Percentiles rank a stretch among this genome's conserved stretches.
phyloP scores from a whole-genome alignment of 2,888 invertebrate genomes.

The Agrochola circellaris region DNA sequence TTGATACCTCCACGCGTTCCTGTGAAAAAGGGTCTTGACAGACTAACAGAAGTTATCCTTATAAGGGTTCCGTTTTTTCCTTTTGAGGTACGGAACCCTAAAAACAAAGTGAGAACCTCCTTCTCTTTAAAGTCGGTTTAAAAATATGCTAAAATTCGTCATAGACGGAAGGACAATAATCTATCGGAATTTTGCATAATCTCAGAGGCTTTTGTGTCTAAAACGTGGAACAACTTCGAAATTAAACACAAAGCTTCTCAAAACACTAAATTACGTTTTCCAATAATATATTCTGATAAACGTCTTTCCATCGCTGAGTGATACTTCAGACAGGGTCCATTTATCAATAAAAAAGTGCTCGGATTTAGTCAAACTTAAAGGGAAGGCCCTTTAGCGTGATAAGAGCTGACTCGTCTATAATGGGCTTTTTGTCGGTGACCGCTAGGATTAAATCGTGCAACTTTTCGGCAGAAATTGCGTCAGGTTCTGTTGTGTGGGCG shows the following conservation, averaged over 20 bases:
- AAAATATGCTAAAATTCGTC: conserved; percentile 13
- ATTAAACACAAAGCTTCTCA: conserved; percentile 18
- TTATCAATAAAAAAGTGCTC: conserved; percentile 78
- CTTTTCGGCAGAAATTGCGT: conserved; percentile 79
- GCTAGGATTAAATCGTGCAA: conserved; percentile 83
- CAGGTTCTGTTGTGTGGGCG: conserved; percentile 52
- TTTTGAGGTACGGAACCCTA: too few species aligned
- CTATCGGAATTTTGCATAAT: conserved; percentile 39
- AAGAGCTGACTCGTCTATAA: conserved; percentile 81
- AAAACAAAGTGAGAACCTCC: neutral
- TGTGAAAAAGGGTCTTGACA: too few species aligned
- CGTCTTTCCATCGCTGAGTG: conserved; percentile 71
- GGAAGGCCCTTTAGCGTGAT: conserved; percentile 84
- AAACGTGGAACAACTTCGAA: conserved; percentile 36
- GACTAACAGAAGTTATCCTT: too few species aligned
- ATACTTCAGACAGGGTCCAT: conserved; percentile 73
- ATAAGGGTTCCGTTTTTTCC: too few species aligned
- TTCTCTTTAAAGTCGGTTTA: neutral
- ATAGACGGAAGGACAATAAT: conserved; percentile 19
- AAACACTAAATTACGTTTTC: conserved; percentile 56
- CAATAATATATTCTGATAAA: conserved; percentile 71
- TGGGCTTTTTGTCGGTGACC: conserved; percentile 83
- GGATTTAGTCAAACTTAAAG: conserved; percentile 84
- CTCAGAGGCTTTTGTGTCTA: conserved; percentile 4
- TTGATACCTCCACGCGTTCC: too few species aligned